Conservation (phyloP, 2,797 vertebrate species). For the Tragelaphus eurycerus region DNA sequence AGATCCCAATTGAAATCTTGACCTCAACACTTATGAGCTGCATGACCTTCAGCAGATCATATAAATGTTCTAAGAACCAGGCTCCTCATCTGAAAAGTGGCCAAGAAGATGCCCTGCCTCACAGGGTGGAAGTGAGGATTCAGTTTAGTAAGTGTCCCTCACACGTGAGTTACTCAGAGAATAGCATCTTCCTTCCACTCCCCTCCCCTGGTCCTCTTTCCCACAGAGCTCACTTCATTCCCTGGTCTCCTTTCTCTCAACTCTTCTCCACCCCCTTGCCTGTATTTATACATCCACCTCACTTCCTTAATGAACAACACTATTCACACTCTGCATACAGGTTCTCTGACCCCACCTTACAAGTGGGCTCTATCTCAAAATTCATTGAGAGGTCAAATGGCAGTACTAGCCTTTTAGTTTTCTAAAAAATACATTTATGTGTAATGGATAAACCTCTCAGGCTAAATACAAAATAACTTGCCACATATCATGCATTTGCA, state of each 20-base stretch:
- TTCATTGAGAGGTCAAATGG: background rate
- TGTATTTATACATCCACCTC: background rate
- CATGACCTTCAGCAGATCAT: background rate
- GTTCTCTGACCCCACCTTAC: background rate
- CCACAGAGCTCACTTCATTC: background rate
- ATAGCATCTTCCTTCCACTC: fast-evolving
- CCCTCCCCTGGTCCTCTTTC: background rate
- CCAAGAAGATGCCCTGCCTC: background rate
- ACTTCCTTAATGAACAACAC: background rate
- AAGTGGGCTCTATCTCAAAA: background rate
- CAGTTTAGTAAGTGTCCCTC: background rate
- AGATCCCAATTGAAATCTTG: background rate
- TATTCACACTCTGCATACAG: background rate
- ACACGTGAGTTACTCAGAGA: background rate
- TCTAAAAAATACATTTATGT: background rate
- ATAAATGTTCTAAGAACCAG: background rate
- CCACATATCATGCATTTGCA: background rate
- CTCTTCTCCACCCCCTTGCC: background rate
- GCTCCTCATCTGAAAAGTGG: background rate
- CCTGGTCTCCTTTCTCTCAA: background rate
- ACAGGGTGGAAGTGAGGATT: background rate
- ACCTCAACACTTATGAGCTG: background rate
- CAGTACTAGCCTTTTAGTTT: background rate
- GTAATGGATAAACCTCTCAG: conserved; percentile 6
- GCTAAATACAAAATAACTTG: conserved; percentile 32